Evolutionary conservation across 2,113 vertebrate genomes (phyloP).

Genomic region (Beaufortia kweichowensis): DNA sequence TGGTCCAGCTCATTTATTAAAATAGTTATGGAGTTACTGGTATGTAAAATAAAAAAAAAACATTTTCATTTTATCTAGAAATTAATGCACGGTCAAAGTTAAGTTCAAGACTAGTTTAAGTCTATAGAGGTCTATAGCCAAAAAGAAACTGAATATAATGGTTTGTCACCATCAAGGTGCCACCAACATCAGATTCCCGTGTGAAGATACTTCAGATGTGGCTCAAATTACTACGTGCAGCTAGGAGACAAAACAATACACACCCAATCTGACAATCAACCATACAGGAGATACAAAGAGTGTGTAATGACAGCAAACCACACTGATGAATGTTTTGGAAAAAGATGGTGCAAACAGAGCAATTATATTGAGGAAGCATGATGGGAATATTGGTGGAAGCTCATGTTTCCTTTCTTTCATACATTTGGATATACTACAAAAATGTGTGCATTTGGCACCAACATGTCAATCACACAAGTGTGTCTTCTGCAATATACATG

Average conservation of each 20-base stretch:
- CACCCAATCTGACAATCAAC: slow-evolving; percentile 6
- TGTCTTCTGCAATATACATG: slow-evolving; percentile 3
- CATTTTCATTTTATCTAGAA: too few species aligned
- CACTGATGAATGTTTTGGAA: not conserved
- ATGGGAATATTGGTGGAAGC: slow-evolving; percentile 4
- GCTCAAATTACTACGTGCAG: too few species aligned
- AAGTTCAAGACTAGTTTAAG: too few species aligned
- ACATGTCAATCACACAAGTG: not conserved
- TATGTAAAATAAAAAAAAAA: too few species aligned
- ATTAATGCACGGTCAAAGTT: too few species aligned
- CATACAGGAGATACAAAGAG: not conserved
- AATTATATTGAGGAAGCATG: slow-evolving; percentile 10
- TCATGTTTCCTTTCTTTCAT: not conserved
- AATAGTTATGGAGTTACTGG: too few species aligned
- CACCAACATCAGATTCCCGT: too few species aligned
- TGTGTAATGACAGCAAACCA: not conserved
- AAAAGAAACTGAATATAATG: too few species aligned
- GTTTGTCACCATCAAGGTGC: too few species aligned
- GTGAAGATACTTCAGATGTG: too few species aligned
- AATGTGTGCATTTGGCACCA: not conserved
- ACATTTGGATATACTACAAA: not conserved
- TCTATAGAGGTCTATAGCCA: not conserved
- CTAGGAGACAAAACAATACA: not conserved
- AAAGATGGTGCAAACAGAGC: not conserved
- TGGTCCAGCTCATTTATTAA: too few species aligned